Evolutionary conservation across 2,113 vertebrate genomes (phyloP), one percentile per base, ranked within the genome.

Genomic region (Geococcyx californianus): DNA sequence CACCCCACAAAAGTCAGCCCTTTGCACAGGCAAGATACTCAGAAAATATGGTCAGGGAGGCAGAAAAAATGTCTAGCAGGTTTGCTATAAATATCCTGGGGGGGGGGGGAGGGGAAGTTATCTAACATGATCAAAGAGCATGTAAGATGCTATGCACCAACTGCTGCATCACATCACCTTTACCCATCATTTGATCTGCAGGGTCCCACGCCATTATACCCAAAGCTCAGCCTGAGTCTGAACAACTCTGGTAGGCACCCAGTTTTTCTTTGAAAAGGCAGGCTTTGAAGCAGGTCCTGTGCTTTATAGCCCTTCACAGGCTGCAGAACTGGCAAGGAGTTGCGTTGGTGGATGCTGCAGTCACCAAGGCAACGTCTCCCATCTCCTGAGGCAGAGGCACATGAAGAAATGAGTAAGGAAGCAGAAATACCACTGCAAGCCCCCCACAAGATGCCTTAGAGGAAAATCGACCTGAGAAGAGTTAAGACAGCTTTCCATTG

Each of bases 401-500:
- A 8, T 1, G 3, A 38, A 62, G 23, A 87, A 72, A 76, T 36
- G 15, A 44, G 24, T 49, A 52, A 23, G 58, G 45, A 60, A 66
- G 31, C 49, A 70, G 34, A 63, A 38, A 36, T 76, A 90, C 24
- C 38, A 47, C 62, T 7, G 25, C 55, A 91, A 24, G 78, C 83
- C 36, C 49, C 47, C 54, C 38, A 31, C 0, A 7, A 83, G 25
- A 45, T 10, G 20, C 81, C 93, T 89, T 87, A 23, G 83, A 93
- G 60, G 55, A 85, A 90, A 90, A 93, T 52, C 42, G 90, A 84
- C 66, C 88, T 12, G 33, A 86, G 49, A 31, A 87, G 88, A 78
- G 84, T 64, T 84, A 97, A 97, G 86, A 55, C 60, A 94, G 93
- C 93, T 95, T 97, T 84, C 92, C 73, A 68, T 26, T 23, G 0